Percentiles rank a stretch among this genome's conserved stretches.
phyloP scores from a whole-genome alignment of 23 tunicate genomes.

The Oikopleura dioica region DNA sequence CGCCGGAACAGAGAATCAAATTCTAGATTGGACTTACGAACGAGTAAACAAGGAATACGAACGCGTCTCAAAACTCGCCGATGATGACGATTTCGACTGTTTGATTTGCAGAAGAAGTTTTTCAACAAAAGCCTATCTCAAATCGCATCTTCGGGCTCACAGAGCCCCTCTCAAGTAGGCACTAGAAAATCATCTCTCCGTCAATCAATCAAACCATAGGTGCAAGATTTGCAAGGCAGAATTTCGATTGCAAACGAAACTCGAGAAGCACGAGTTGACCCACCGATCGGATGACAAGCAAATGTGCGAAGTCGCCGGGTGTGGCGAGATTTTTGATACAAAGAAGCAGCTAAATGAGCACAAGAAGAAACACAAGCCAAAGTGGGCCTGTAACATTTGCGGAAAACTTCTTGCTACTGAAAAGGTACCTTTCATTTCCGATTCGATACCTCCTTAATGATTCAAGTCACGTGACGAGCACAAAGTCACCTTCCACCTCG shows the following conservation, averaged over 20 bases:
- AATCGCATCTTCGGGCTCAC: conserved; percentile 4
- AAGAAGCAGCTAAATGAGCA: background rate
- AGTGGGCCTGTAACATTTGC: background rate
- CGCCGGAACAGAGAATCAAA: too few relatives aligned
- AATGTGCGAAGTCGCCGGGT: background rate
- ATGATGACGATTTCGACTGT: background rate
- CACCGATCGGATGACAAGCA: background rate
- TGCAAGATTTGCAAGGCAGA: background rate
- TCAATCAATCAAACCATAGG: background rate
- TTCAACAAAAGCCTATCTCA: background rate
- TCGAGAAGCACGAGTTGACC: background rate
- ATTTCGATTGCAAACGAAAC: background rate
- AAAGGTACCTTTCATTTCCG: background rate
- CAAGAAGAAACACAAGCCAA: background rate
- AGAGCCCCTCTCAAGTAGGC: background rate
- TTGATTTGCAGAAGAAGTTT: background rate
- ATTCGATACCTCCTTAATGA: background rate
- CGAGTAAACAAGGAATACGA: background rate
- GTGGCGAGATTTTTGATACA: background rate
- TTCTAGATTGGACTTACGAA: background rate
- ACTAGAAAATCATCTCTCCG: background rate
- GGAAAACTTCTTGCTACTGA: background rate
- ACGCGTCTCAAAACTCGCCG: background rate
- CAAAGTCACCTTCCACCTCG: conserved; percentile 9
- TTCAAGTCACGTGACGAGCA: background rate